phyloP scores from a whole-genome alignment of 2,797 vertebrate species.

The Erethizon dorsatum region DNA sequence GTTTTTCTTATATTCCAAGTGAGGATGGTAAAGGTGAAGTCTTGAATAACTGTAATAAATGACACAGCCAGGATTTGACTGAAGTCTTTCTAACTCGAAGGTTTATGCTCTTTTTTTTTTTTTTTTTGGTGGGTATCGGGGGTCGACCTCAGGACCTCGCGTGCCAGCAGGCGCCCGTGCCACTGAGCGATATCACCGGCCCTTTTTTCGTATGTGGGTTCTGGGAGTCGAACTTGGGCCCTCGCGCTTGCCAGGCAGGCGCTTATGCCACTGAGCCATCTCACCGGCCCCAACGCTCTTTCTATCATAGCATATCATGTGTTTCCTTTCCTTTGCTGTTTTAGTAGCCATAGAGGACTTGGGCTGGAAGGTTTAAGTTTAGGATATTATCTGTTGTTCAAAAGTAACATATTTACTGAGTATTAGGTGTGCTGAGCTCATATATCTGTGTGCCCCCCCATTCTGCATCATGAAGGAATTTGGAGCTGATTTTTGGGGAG shows the following conservation, averaged over 20 bases:
- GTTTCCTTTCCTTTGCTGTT: slow-evolving; percentile 22
- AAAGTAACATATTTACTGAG: slow-evolving; percentile 40
- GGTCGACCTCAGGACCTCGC: no score
- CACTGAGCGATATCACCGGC: no score
- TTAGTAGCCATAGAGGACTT: slow-evolving; percentile 41
- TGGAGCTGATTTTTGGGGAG: not conserved
- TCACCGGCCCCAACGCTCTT: not conserved
- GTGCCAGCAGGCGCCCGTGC: no score
- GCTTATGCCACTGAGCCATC: no score
- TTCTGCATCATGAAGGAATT: slow-evolving; percentile 26
- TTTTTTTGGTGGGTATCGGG: no score
- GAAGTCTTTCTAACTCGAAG: not conserved
- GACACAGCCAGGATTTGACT: not conserved
- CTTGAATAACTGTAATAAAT: slow-evolving; percentile 52
- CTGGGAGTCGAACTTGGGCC: no score
- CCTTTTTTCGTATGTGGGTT: no score
- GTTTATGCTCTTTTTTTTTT: not conserved
- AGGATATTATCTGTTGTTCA: not conserved
- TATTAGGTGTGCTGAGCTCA: not conserved
- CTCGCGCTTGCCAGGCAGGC: no score
- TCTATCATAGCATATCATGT: not conserved
- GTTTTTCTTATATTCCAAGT: not conserved
- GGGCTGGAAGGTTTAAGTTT: slow-evolving; percentile 33
- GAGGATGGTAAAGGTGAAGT: not conserved
- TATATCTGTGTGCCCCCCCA: not conserved